These are phyloP conservation scores for Corynorhinus townsendii DNA, from an alignment of 2,113 vertebrate genomes.

Conservation along the genomic window DNA sequence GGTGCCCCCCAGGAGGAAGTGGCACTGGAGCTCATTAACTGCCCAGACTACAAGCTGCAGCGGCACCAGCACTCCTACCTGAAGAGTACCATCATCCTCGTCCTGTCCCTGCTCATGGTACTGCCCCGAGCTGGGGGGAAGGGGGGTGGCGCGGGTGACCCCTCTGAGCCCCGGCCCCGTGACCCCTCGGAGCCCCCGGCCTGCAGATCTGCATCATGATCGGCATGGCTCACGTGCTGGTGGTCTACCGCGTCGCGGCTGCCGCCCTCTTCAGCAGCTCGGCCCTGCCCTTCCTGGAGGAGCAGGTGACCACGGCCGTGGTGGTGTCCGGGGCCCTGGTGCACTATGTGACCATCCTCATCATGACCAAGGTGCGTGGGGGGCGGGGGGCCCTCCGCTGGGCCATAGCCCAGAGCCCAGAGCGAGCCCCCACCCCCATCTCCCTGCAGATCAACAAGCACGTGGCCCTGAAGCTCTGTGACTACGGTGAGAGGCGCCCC, in stretches of 20 bases:
- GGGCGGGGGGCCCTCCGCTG: rapidly evolving
- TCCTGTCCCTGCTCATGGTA: slow-evolving; percentile 88
- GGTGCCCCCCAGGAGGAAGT: slow-evolving; percentile 86
- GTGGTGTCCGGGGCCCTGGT: slow-evolving; percentile 87
- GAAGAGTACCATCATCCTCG: slow-evolving; percentile 80
- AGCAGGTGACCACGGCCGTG: slow-evolving; percentile 79
- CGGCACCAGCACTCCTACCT: slow-evolving; percentile 86
- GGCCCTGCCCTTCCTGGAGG: slow-evolving; percentile 66
- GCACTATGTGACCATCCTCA: slow-evolving; percentile 90
- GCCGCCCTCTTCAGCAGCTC: slow-evolving; percentile 77
- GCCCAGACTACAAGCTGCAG: slow-evolving; percentile 67
- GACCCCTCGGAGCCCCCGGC: rapidly evolving
- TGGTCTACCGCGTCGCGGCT: slow-evolving; percentile 87
- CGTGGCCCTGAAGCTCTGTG: slow-evolving; percentile 86
- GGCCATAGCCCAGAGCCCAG: too few relatives aligned
- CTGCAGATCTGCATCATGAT: slow-evolving; percentile 87
- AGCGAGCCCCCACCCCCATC: neutral
- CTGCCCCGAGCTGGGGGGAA: rapidly evolving
- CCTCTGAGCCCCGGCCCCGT: rapidly evolving
- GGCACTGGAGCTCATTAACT: slow-evolving; percentile 85
- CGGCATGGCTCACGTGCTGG: slow-evolving; percentile 85
- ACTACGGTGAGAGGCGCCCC: slow-evolving; percentile 82
- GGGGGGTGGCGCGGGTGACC: too few relatives aligned
- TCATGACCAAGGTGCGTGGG: slow-evolving; percentile 86
- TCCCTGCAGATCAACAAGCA: slow-evolving; percentile 85